Base-by-base conservation (phyloP, 35 echinoderm and acorn worm genomes). In the Holothuria glaberrima region DNA sequence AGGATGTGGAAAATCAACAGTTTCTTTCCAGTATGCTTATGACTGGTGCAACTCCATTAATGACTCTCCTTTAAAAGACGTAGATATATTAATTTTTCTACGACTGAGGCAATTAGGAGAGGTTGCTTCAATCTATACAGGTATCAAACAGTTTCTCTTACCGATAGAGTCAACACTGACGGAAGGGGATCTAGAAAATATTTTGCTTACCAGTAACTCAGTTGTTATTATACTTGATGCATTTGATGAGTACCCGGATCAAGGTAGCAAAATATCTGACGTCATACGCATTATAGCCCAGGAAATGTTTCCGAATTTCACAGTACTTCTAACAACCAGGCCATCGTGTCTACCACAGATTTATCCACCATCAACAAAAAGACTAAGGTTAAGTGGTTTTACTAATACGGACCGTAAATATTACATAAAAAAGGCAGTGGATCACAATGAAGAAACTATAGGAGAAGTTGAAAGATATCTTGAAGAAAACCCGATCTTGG, bases 301-400 rank as follows among this genome's bases (percentile, higher is more conserved):
- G 9, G 31, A 48, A 14, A 78, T 78, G 41, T 78, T 78, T 50
- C n/a, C 6, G 12, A 22, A 48, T 22, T 48, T 52, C 24, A 33
- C 50, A 13, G 74, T 78, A 14, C 17, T 78, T 25, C 44, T 78
- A 24, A 78, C 74, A 12, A 78, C 74, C 14, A 45, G 74, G 24
- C 50, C 74, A n/a, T 78, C 33, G 6, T 78, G 36, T 50, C 19
- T 78, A 21, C 74, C 74, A 2, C n/a, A 48, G 4, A 26, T 25
- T 21, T 78, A 78, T 22, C 21, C 74, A 19, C 74, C 74, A 27
- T 26, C 19, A 78, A 78, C 74, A 22, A 78, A 78, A 35, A 41
- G 74, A 78, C 35, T 78, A 0, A 78, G 44, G 20, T 26, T 78
- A 33, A 78, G 41, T 22, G 74, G 74, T 22, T 78, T 78, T 35